Conservation (phyloP, 1,140 invertebrate species). For the Drosophila truncata region DNA sequence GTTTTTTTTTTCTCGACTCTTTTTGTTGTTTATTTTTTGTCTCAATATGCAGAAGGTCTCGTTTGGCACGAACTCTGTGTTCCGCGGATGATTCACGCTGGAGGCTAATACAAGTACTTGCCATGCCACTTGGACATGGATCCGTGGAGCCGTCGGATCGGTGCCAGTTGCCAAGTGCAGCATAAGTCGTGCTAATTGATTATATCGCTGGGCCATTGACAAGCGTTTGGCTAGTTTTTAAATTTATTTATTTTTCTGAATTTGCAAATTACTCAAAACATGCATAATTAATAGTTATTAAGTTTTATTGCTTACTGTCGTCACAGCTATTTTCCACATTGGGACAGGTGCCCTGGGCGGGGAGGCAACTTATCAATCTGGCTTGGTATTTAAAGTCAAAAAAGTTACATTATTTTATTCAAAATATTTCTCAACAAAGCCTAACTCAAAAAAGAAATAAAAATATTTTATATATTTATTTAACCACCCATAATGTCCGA, state of each 20-base stretch:
- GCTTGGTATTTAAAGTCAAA: not conserved
- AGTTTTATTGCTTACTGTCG: slow-evolving; percentile 41
- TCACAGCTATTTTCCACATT: slow-evolving; percentile 1
- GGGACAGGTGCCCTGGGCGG: not conserved
- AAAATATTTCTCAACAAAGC: not conserved
- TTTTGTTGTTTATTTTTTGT: slow-evolving; percentile 37
- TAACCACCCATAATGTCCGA: slow-evolving; percentile 5
- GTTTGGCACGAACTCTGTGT: slow-evolving; percentile 76
- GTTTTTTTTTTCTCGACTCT: slow-evolving; percentile 4
- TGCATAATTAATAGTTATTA: slow-evolving; percentile 82
- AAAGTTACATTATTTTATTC: not conserved
- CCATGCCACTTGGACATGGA: slow-evolving; percentile 56
- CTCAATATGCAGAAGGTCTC: slow-evolving; percentile 77
- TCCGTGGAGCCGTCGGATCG: slow-evolving; percentile 33
- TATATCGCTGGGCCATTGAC: slow-evolving; percentile 72
- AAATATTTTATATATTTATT: not conserved
- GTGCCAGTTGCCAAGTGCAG: slow-evolving; percentile 66
- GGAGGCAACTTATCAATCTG: no score
- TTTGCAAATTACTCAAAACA: slow-evolving; percentile 72
- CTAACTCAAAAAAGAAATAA: not conserved
- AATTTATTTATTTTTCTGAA: slow-evolving; percentile 42
- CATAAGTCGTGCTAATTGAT: slow-evolving; percentile 83
- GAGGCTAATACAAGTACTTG: slow-evolving; percentile 62
- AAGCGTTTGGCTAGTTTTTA: slow-evolving; percentile 53
- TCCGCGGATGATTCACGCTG: slow-evolving; percentile 69